Evolutionary conservation across 2,113 vertebrate species (phyloP), one percentile per base, ranked within the genome.

Genomic region (Pangasianodon hypophthalmus): DNA sequence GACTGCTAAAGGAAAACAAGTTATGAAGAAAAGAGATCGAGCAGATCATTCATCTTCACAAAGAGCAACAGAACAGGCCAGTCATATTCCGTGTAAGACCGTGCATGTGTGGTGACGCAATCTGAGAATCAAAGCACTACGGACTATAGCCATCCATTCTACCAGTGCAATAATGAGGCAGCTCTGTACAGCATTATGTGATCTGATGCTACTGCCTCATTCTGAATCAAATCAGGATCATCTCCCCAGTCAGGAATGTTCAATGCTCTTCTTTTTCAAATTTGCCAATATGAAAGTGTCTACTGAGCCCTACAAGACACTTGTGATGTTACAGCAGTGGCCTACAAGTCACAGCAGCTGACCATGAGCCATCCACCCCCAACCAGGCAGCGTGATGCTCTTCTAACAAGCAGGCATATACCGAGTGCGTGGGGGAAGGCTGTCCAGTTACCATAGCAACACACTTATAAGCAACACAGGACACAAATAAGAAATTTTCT

Each of bases 391-490:
- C 41, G 62, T 54, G 64, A 56, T 73, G 62, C 71, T 84, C 81
- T 2, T 56, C 64, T 52, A 89, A 64, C 84, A 86, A 69, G 46
- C 16, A 54, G 77, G 58, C 64, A 62, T 69, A 87, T 79, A 91
- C 84, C 84, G 82, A 88, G 84, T 85, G 60, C 13, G 71, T 86
- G 77, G 60, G 54, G 77, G 62, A 87, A 64, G 77, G 64, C 37
- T 75, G 16, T 32, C 77, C 64, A 62, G 73, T 86, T 77, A 75
- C 80, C 87, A 85, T 88, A 79, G 75, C 60, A 77, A 88, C 77
- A 73, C 69, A 54, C 41, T 82, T 60, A 52, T 26, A 54, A 60
- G 81, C 67, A 84, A 56, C 44, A 58, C 54, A 77, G 71, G 82
- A 85, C 69, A 77, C 37, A 89, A 75, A 75, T 44, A 69, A 80